Base-by-base conservation (phyloP, 2,797 vertebrate species). In the Coranthus polyacanthus region DNA sequence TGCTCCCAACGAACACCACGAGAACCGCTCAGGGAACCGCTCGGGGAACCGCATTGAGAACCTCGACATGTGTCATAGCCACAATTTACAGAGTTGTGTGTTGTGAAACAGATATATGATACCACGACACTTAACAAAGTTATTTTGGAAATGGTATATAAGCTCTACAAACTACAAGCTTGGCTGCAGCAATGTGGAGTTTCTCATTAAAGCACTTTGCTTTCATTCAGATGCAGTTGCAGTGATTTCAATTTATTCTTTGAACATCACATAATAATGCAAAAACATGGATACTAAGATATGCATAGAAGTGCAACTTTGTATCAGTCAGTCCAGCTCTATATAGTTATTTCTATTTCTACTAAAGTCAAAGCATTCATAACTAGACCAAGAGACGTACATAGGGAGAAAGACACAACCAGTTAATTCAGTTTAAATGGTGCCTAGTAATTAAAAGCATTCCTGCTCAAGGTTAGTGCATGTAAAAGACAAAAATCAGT, bases 1-100 rank as follows among this genome's bases (percentile, higher is more conserved):
- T 91, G 92, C 83, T 89, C 46, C 17, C 78, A 84, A 83, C n/a
- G 71, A 82, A 70, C 79, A 78, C 92, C 90, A 44, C 88, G 76
- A 86, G 90, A 90, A 90, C 92, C 89, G 59, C 90, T 83, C 72
- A 70, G 71, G 89, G 84, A 87, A 87, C 82, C 79, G 47, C 87
- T 85, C 58, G 61, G 68, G 78, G 88, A 86, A 90, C 89, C 85
- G 80, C 86, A 85, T 57, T 85, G 88, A 89, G 87, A 88, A 89
- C 88, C 89, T 92, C 86, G 74, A 91, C 92, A 94, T 94, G 92
- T 93, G 93, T 92, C 92, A 90, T 86, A 74, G 88, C 93, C 93
- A 88, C 93, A 94, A 88, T 93, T 94, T 92, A 93, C 92, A 82
- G 88, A 94, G 87, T 72, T 88, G 89, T 90, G 91, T 91, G 90